Conservation (phyloP, 2,888 invertebrate genomes). For the Callosobruchus maculatus region DNA sequence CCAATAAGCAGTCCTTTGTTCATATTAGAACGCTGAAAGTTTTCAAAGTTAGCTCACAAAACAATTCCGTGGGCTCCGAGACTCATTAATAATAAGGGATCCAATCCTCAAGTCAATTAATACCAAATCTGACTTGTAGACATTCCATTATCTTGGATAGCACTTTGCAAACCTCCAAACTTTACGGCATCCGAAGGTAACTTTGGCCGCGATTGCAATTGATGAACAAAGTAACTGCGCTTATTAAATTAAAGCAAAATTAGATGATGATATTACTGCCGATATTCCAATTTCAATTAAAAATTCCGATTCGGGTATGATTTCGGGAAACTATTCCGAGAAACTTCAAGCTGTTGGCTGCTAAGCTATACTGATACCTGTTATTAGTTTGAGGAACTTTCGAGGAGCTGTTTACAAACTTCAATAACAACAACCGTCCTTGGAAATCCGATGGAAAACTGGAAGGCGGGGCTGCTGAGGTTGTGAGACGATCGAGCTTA, state of each 20-base stretch:
- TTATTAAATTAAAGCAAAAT: not conserved
- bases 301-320: not conserved
- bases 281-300: not conserved
- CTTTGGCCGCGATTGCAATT: not conserved
- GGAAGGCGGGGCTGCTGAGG: not conserved
- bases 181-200: slow-evolving; percentile 13
- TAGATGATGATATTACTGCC: not conserved
- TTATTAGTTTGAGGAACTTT: not conserved
- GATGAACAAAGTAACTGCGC: not conserved
- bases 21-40: not conserved
- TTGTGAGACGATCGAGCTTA: not conserved
- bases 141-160: slow-evolving; percentile 29
- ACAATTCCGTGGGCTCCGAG: not conserved
- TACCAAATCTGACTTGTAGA: slow-evolving; percentile 14
- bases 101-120: not conserved
- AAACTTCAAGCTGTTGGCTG: not conserved
- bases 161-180: slow-evolving; percentile 4
- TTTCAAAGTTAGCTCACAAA: not conserved
- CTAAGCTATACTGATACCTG: not conserved
- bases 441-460: not conserved
- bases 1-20: not conserved
- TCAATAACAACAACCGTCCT: not conserved
- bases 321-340: not conserved
- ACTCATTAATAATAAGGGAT: not conserved
- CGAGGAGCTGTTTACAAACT: not conserved